Percentiles rank a stretch among this genome's conserved stretches.
Evolutionary conservation across 1,140 invertebrate species (phyloP).

Genomic region (Philotrypesis tridentata): DNA sequence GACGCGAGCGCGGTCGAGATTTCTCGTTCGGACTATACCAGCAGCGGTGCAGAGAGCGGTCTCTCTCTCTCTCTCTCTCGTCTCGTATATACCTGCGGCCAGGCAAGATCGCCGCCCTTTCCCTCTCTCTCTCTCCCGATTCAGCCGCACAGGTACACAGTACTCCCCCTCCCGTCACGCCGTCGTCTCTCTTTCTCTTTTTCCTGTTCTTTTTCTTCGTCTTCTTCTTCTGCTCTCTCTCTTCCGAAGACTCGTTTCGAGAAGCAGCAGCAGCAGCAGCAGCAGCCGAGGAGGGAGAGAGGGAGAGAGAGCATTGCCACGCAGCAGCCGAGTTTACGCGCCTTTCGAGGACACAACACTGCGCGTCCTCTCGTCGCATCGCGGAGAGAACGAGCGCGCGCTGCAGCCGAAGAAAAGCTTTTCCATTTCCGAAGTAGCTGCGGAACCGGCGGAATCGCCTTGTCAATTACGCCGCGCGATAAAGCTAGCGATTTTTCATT

Average conservation of each 20-base stretch:
- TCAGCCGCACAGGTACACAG: conserved; percentile 1
- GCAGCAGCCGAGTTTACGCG: conserved; percentile 13
- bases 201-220: neutral
- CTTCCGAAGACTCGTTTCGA: neutral
- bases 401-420: neutral
- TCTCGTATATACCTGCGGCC: conserved; percentile 54
- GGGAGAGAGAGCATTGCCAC: neutral
- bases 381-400: no score
- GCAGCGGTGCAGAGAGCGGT: neutral
- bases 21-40: conserved; percentile 60
- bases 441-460: no score
- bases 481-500: no score
- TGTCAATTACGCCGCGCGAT: no score
- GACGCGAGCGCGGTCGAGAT: conserved; percentile 47
- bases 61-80: no score
- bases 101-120: conserved; percentile 54
- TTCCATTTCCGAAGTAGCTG: neutral
- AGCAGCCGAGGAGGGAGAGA: neutral
- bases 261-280: neutral
- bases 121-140: conserved; percentile 28
- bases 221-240: neutral
- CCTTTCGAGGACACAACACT: conserved; percentile 8
- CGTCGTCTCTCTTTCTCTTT: neutral
- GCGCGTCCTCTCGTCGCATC: neutral
- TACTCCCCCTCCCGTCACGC: conserved; percentile 33